A percentile compares a stretch with the other conserved stretches of the same genome.
Conservation (phyloP, 2,888 invertebrate species). For the Habrosyne pyritoides region DNA sequence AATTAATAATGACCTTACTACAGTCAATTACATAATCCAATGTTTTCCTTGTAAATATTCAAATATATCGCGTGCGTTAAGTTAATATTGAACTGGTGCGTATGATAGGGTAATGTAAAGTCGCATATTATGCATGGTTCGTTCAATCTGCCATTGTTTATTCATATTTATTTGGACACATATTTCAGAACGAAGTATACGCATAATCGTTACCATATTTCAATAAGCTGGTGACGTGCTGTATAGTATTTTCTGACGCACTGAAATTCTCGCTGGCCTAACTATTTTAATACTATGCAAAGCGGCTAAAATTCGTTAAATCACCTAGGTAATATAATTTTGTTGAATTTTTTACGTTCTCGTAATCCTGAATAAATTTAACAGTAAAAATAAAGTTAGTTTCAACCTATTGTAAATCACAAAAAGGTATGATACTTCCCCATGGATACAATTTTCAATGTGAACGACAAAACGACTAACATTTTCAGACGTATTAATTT, state of each 20-base stretch:
- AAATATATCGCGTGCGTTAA: conserved; percentile 52
- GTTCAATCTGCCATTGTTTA: conserved; percentile 5
- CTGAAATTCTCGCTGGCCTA: conserved; percentile 23
- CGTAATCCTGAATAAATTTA: no score
- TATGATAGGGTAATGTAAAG: conserved; percentile 14
- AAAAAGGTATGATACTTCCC: conserved; percentile 25
- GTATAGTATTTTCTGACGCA: conserved; percentile 26
- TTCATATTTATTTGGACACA: conserved; percentile 6
- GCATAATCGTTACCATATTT: not conserved
- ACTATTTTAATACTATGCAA: conserved; percentile 14
- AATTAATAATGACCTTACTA: conserved; percentile 25
- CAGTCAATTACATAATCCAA: conserved; percentile 45
- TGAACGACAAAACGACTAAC: conserved; percentile 56
- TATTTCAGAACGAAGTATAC: not conserved
- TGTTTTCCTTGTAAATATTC: conserved; percentile 54
- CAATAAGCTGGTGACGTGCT: not conserved
- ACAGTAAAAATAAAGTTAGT: no score
- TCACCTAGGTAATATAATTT: not conserved
- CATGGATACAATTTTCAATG: conserved; percentile 39
- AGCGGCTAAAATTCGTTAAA: not conserved
- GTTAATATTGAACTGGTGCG: conserved; percentile 12
- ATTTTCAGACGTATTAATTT: conserved; percentile 69
- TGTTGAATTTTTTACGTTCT: not conserved
- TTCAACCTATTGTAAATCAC: not conserved
- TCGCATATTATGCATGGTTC: conserved; percentile 10